Conservation (phyloP, 2,797 vertebrate genomes). For the Carduelis carduelis region DNA sequence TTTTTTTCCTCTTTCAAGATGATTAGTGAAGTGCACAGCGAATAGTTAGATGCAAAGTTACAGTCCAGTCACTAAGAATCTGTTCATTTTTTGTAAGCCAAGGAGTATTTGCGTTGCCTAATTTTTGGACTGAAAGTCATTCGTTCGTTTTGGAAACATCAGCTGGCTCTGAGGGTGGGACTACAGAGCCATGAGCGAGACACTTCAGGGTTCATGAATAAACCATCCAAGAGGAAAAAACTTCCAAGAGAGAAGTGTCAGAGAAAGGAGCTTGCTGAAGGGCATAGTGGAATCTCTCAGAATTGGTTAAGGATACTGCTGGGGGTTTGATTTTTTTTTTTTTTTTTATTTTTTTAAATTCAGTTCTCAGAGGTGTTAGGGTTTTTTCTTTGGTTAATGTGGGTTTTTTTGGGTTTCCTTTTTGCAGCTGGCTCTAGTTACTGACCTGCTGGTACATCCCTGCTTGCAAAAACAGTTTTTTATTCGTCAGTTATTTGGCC, state of each 20-base stretch:
- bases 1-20: not conserved
- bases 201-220: not conserved
- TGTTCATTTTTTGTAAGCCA: not conserved
- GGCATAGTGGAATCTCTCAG: not conserved
- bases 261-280: not conserved
- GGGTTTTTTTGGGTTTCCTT: rapidly evolving
- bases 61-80: not conserved
- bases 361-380: not conserved
- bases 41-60: not conserved
- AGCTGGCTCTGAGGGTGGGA: not conserved
- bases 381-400: not conserved
- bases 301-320: not conserved
- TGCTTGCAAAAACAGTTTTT: not conserved
- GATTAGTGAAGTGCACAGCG: not conserved
- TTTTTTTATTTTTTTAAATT: not conserved
- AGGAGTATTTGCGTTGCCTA: not conserved
- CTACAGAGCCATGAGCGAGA: not conserved
- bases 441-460: not conserved
- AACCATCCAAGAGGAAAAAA: not conserved
- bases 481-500: not conserved
- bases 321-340: not conserved
- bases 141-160: not conserved
- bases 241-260: not conserved
- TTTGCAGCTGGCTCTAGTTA: not conserved
- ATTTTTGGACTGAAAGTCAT: not conserved